phyloP scores from a whole-genome alignment of 2,797 vertebrate species.

The Melanotaenia boesemani region DNA sequence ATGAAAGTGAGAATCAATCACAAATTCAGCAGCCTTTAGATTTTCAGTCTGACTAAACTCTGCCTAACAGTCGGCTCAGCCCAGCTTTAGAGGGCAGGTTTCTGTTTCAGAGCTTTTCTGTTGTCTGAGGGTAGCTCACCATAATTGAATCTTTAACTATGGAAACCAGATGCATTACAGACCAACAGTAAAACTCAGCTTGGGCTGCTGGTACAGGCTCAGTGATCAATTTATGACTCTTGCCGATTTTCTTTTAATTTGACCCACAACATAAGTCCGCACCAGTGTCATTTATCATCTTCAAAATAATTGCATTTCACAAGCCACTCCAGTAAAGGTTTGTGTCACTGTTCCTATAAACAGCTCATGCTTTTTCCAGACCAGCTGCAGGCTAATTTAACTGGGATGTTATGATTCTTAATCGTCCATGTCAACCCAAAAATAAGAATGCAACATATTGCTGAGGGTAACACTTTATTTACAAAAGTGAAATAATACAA shows the following conservation, averaged over 20 bases:
- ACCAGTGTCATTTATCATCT: neutral
- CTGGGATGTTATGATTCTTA: neutral
- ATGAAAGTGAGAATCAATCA: constrained; percentile 30
- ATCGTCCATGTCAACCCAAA: neutral
- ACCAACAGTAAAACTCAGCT: neutral
- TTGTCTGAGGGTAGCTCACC: constrained; percentile 19
- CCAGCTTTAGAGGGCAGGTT: constrained; percentile 41
- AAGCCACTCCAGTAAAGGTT: neutral
- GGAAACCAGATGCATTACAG: constrained; percentile 17
- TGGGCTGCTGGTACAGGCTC: neutral
- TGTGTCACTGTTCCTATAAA: neutral
- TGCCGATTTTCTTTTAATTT: neutral
- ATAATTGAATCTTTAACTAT: neutral
- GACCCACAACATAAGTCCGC: neutral
- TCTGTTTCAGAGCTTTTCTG: constrained; percentile 37
- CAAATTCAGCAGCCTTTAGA: constrained; percentile 15
- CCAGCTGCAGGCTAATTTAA: neutral
- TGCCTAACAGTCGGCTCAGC: neutral
- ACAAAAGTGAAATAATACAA: constrained; percentile 69
- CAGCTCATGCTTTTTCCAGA: neutral
- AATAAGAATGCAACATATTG: neutral
- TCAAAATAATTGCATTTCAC: neutral
- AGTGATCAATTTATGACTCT: neutral
- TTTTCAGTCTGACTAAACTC: constrained; percentile 39
- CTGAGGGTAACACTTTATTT: constrained; percentile 61